Evolutionary conservation across 2,888 invertebrate species (phyloP), one percentile per base, ranked within the genome.

Genomic region (Pantelozetes paolii): DNA sequence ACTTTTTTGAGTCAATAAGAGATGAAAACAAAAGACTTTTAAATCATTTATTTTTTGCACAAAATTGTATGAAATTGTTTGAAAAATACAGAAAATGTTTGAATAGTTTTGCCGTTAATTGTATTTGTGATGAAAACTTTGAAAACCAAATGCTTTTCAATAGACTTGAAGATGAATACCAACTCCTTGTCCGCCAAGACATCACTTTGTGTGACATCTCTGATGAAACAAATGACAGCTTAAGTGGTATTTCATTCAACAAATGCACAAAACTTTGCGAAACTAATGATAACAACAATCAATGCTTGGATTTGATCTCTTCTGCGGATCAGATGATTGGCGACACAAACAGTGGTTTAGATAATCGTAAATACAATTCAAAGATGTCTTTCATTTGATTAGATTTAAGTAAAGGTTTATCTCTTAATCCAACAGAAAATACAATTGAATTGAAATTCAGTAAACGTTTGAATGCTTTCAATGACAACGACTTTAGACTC

Each of bases 21-120:
- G 69, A 69, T 1, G 69, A 69, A 45, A 69, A 69, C 9, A 26
- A 69, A 20, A 69, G 36, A 69, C 69, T 69, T 69, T 23, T 23
- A 6, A 8, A 26, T 26, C 69, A 69, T 26, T 69, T 69, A 20
- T 26, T 15, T 45, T 69, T 69, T 45, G 45, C 69, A 42, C 42
- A 69, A 8, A 69, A 69, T 28, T 69, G 42, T 45, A 45, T 69
- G 26, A 42, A 69, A 45, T 45, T 69, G 23, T 69, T 69, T 11
- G 42, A 23, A 45, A 26, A 69, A 20, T 69, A 69, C 36, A 20
- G 69, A 69, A 20, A 69, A 1, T 69, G 45, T 69, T 45, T 69
- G 45, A 45, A 20, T 6, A 23, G 26, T 13, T 69, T 69, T 42
- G 45, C 26, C 36, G 26, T 40, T n/a, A 42, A 42, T 26, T 69